Base-by-base conservation (phyloP, 2,113 vertebrate genomes). In the Desmodus rotundus region DNA sequence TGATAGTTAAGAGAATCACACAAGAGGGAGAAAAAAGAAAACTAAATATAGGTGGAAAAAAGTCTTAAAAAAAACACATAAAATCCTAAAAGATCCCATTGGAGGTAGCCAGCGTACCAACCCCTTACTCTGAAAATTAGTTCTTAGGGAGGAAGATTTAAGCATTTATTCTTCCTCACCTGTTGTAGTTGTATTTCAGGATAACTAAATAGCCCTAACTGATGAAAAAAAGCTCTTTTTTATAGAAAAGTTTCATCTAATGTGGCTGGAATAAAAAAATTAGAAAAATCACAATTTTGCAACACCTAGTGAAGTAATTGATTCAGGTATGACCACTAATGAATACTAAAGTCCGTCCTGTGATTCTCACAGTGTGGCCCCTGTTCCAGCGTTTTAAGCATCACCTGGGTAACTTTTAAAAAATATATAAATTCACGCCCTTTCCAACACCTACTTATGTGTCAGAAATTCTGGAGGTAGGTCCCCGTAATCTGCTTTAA, bases 251-350 rank as follows among this genome's bases (percentile, higher is more conserved):
- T 83, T 77, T 77, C 33, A 82, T 86, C 19, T 82, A 87, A n/a
- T 72, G 61, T 72, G 22, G 20, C 38, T 72, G 52, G 61, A 96
- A 95, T 77, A 54, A 58, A 70, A 56, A n/a, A 90, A 76, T 36
- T 80, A 50, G 43, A 77, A 89, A 93, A 82, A 52, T 67, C 74
- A 94, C 17, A 76, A 19, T 67, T 90, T 93, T 90, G n/a, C 38
- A 68, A 74, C 68, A 15, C 31, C 3, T 81, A 28, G 41, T 89
- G 45, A 92, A 89, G 38, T 78, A 28, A 41, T 26, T 54, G n/a
- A 74, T 65, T 83, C 33, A 56, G 65, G 3, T 65, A 47, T 8
- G 52, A 47, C 65, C 56, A 61, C 24, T 4, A 83, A 1, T 83
- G 41, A 72, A 63, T n/a, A 74, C 43, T 63, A 63, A 83, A 87